These are phyloP conservation scores for Phaethon lepturus DNA, from an alignment of 2,113 vertebrate species.

Conservation along the genomic window DNA sequence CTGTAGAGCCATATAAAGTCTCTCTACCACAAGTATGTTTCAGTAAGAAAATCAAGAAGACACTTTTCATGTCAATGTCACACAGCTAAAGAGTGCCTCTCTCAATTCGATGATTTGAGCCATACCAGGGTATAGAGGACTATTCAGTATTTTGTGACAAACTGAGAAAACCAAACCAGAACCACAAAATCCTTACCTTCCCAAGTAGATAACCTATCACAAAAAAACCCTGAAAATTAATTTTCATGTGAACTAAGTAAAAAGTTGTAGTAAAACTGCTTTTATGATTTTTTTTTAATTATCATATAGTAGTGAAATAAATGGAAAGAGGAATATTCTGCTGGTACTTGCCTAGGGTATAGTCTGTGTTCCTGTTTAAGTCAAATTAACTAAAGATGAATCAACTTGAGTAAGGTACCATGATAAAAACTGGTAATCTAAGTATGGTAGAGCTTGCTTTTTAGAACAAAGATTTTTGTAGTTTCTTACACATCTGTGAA, in stretches of 20 bases:
- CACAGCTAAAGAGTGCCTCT: background rate
- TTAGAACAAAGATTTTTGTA: background rate
- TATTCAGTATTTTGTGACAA: slow-evolving; percentile 1
- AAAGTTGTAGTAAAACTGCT: background rate
- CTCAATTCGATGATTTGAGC: background rate
- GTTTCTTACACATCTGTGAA: background rate
- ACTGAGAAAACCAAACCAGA: background rate
- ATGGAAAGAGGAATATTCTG: background rate
- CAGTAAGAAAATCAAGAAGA: slow-evolving; percentile 16
- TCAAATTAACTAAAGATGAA: background rate
- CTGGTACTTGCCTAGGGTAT: background rate
- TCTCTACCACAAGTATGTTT: background rate
- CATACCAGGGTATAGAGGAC: background rate
- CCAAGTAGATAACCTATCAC: background rate
- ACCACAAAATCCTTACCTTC: background rate
- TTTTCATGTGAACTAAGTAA: background rate
- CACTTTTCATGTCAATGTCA: background rate
- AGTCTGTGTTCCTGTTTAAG: background rate
- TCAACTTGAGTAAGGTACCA: background rate
- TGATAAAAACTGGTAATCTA: background rate
- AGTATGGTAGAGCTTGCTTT: background rate
- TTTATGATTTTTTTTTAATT: background rate
- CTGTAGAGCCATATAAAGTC: background rate
- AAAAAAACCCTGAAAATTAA: background rate
- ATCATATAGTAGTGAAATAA: background rate